Evolutionary conservation across 2,113 vertebrate species (phyloP), one percentile per base, ranked within the genome.

Genomic region (Notothenia coriiceps): DNA sequence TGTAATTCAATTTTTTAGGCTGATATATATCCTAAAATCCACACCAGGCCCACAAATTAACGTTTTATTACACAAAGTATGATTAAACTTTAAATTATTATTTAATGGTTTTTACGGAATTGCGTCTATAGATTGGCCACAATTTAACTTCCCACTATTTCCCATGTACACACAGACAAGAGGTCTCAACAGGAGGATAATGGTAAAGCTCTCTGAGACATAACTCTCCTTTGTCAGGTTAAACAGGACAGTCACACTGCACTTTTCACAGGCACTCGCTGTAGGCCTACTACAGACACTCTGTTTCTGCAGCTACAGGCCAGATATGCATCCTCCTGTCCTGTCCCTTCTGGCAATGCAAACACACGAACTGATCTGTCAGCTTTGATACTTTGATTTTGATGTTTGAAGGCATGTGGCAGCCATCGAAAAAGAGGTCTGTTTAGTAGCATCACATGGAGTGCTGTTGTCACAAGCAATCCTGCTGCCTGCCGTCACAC

Each of bases 351-450:
- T 50, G 88, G 88, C 83, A 59, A 86, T 33, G 73, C 82, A 76
- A 82, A 83, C 85, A 77, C 88, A 84, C 88, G 83, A 90, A 86
- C 88, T 12, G 76, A 86, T 86, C 92, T 70, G 90, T 92, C 92
- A 88, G 80, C 88, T 91, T 79, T 79, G 82, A 90, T 93, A 70
- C 84, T 72, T 77, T 83, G 83, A 87, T 83, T 87, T 64, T 86
- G 91, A 93, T 66, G 78, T 89, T 75, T 80, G 78, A 84, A 82
- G 82, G 77, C 84, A 81, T 88, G 88, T 88, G 88, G 84, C 91
- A 91, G 86, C 86, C 85, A 80, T 89, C 69, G 87, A 82, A 87
- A 88, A 89, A 83, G 61, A 72, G 83, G 74, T 74, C 90, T 91
- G 90, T 91, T 90, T 90, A 87, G 91, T 65, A 70, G 84, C 76